These are phyloP conservation scores for Coptodon rendalli DNA, from an alignment of 2,113 vertebrate species.

Conservation along the genomic window DNA sequence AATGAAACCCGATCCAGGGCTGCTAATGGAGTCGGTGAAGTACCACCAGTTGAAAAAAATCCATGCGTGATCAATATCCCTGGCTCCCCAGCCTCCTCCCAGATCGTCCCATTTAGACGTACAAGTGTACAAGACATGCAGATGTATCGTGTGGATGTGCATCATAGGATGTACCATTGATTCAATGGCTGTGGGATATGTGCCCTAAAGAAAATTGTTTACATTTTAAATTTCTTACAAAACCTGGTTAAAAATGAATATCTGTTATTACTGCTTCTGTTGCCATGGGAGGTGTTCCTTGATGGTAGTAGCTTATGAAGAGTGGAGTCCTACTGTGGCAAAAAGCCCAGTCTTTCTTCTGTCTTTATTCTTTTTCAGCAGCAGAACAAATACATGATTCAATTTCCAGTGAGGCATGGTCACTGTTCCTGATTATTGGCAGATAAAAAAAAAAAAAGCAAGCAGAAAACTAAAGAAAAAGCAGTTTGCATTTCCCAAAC, in stretches of 20 bases:
- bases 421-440: conserved; percentile 14
- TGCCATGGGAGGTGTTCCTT: conserved; percentile 55
- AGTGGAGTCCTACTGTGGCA: conserved; percentile 4
- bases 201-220: background rate
- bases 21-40: conserved; percentile 73
- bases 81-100: conserved; percentile 60
- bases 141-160: conserved; percentile 18
- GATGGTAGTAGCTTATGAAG: background rate
- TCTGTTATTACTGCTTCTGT: conserved; percentile 29
- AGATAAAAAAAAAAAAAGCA: background rate
- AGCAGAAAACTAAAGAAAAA: background rate
- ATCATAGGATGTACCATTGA: conserved; percentile 20
- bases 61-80: conserved; percentile 76
- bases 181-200: background rate
- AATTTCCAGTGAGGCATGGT: conserved; percentile 30
- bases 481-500: background rate
- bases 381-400: conserved; percentile 16
- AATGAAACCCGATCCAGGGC: conserved; percentile 69
- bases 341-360: conserved; percentile 18
- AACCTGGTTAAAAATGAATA: conserved; percentile 29
- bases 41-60: conserved; percentile 70
- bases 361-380: conserved; percentile 15
- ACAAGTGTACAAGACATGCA: conserved; percentile 12
- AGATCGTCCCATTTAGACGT: conserved; percentile 55
- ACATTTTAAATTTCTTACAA: background rate